Evolutionary conservation across 2,113 vertebrate species (phyloP).

Genomic region (Clarias batrachus): DNA sequence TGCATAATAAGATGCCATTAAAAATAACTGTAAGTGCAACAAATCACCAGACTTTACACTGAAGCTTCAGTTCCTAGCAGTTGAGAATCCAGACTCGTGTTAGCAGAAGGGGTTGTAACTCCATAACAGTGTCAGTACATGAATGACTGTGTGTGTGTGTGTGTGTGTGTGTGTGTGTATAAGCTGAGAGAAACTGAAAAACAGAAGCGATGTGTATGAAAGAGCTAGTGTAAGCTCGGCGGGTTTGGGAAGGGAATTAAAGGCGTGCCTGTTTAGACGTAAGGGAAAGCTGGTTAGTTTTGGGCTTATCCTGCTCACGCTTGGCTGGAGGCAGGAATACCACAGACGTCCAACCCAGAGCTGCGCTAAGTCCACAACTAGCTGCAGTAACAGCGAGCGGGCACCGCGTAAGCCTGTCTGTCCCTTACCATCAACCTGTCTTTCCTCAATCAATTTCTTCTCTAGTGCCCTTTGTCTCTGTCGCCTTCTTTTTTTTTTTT

Average conservation of each 20-base stretch:
- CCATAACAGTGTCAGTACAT: background rate
- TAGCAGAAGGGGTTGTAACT: background rate
- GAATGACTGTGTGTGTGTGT: background rate
- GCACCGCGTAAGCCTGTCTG: background rate
- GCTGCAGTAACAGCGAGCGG: slow-evolving; percentile 37
- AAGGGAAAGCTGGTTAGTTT: slow-evolving; percentile 9
- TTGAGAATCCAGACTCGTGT: background rate
- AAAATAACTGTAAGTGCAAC: background rate
- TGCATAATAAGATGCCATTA: too few relatives aligned
- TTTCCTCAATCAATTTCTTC: slow-evolving; percentile 16
- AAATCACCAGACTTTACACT: background rate
- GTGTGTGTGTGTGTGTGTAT: background rate
- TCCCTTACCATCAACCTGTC: slow-evolving; percentile 3
- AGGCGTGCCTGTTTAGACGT: slow-evolving; percentile 16
- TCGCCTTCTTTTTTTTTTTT: slow-evolving; percentile 5
- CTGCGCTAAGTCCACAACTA: slow-evolving; percentile 24
- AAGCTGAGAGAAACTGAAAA: background rate
- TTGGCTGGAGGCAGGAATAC: slow-evolving; percentile 39
- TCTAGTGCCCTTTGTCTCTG: background rate
- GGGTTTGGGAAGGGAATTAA: slow-evolving; percentile 19
- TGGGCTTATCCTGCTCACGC: background rate
- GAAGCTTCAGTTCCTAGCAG: background rate
- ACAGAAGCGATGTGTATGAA: slow-evolving; percentile 2
- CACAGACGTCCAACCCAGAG: slow-evolving; percentile 36
- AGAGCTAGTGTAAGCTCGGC: background rate